These are phyloP conservation scores for Halichoeres trimaculatus DNA, from an alignment of 2,113 vertebrate species.

Conservation along the genomic window DNA sequence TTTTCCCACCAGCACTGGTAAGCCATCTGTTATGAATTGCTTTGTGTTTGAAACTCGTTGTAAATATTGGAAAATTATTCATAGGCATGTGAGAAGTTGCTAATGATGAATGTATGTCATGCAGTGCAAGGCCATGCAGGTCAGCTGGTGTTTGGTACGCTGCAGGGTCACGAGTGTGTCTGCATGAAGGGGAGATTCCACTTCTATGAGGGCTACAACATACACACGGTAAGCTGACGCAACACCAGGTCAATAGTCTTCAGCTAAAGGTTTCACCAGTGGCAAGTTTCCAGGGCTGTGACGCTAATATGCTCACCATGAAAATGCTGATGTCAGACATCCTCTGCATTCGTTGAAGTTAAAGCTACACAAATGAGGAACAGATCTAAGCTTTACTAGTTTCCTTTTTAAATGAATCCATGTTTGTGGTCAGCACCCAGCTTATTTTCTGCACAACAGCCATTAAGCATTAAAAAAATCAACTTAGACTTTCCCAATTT, in stretches of 20 bases:
- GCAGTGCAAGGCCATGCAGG: conserved; percentile 81
- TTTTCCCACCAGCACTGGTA: conserved; percentile 83
- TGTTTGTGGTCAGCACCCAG: no score
- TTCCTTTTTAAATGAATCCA: no score
- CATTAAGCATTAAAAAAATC: no score
- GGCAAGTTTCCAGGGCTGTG: neutral
- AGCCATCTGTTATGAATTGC: neutral
- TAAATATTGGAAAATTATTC: conserved; percentile 3
- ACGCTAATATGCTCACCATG: neutral
- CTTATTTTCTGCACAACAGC: no score
- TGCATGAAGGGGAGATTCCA: conserved; percentile 87
- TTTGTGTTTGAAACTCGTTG: neutral
- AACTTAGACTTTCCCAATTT: neutral
- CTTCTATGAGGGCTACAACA: conserved; percentile 83
- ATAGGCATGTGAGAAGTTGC: neutral
- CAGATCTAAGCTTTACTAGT: no score
- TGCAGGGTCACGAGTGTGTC: conserved; percentile 77
- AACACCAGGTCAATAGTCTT: neutral
- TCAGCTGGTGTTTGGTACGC: conserved; percentile 81
- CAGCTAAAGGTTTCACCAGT: neutral
- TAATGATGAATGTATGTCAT: conserved; percentile 33
- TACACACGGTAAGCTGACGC: conserved; percentile 73
- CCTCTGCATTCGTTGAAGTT: no score
- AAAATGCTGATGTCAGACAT: no score
- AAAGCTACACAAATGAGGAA: no score